Percentiles rank a stretch among this genome's conserved stretches.
Conservation (phyloP, 1,140 invertebrate genomes). For the Brachionus manjavacas region DNA sequence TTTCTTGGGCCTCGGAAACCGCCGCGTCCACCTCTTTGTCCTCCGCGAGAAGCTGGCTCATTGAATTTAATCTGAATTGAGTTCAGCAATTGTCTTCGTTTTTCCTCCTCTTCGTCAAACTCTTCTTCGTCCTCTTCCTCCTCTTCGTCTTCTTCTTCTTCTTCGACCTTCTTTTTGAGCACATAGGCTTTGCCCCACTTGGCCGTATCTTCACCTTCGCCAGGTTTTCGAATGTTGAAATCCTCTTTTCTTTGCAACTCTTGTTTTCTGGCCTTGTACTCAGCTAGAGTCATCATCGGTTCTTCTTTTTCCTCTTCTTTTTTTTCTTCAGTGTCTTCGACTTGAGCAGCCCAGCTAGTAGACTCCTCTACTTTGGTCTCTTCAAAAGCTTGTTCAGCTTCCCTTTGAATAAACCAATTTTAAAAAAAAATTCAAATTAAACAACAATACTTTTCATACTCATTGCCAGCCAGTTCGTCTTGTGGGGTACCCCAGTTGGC, state of each 20-base stretch:
- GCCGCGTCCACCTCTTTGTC: constrained; percentile 8
- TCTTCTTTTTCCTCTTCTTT: constrained; percentile 33
- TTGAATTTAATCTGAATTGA: constrained; percentile 38
- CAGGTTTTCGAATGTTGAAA: constrained; percentile 37
- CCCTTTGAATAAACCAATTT: not conserved
- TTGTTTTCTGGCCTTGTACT: constrained; percentile 27
- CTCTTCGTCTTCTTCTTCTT: constrained; percentile 22
- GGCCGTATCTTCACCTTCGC: constrained; percentile 19
- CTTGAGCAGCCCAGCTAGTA: constrained; percentile 8
- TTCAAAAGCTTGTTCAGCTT: constrained; percentile 34
- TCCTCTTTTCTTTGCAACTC: not conserved
- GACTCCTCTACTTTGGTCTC: not conserved
- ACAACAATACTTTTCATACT: not conserved
- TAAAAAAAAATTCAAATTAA: not conserved
- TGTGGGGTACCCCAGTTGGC: constrained; percentile 41
- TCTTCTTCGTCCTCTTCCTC: constrained; percentile 37
- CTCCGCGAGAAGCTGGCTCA: not conserved
- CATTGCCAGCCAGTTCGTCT: constrained; percentile 21
- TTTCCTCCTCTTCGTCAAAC: constrained; percentile 13
- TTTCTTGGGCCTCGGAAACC: not conserved
- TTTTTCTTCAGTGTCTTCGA: constrained; percentile 27
- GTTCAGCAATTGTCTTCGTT: constrained; percentile 7
- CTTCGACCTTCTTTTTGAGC: constrained; percentile 21
- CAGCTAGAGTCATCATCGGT: not conserved
- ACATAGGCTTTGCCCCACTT: constrained; percentile 36